Base-by-base conservation (phyloP, 2,888 invertebrate species). In the Fabriciana adippe region DNA sequence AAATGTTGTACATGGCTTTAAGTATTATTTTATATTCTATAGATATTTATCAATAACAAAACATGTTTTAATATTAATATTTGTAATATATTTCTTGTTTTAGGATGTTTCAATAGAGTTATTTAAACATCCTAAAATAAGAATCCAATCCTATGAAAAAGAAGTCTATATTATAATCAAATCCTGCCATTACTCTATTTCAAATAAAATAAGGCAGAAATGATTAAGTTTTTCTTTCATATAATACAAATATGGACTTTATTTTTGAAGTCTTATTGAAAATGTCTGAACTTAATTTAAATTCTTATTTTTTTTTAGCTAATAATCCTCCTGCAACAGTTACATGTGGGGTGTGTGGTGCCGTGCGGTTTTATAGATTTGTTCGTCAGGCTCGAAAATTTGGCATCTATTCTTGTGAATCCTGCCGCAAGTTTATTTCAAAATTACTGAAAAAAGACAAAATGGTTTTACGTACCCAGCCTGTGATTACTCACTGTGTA, bases 351-450 rank as follows among this genome's bases (percentile, higher is more conserved):
- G 96, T 97, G 48, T 97, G 97, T 84, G 95, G 96, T 53, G 95
- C 96, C 54, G 94, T 95, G 51, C 93, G 96, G 61, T 95, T 95
- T 82, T 95, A 95, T 85, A 95, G 95, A 80, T 96, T 96, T 83
- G 94, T 96, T 13, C 95, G 95, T 79, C 96, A 97, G 88, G 95
- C 96, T 31, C 94, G 96, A 70, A 97, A 97, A 83, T 97, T 96
- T 84, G 97, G 97, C 45, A 96, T 96, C 71, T 95, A 95, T 80
- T 96, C 96, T 74, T 98, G 98, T 85, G 96, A 97, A 82, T 95
- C 96, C 11, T 98, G 98, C 85, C 94, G 96, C 61, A 97, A 97
- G 84, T 97, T 97, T 85, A 96, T 97, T 79, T 95, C 96, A 18
- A 96, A 96, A 83, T 95, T 96, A 93, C 94, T 96, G 72, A 96